Base-by-base conservation (phyloP, 2,113 vertebrate species). In the Xyliphius kryptos region DNA sequence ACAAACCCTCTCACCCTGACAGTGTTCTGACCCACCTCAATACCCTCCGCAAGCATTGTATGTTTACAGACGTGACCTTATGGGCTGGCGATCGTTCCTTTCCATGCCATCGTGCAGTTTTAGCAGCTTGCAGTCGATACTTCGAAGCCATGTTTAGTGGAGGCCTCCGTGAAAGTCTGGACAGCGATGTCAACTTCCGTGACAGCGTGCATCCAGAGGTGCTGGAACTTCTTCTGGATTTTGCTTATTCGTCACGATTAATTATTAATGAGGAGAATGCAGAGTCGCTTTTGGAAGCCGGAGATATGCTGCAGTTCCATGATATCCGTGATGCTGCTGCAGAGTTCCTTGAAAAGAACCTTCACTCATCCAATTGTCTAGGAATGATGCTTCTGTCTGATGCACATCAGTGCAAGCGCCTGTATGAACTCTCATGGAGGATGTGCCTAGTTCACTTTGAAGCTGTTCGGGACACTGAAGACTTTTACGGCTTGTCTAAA, bases 61-160 rank as follows among this genome's bases (percentile, higher is more conserved):
- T 92, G 89, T 97, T 97, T 84, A 97, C 95, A 0, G 95, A 97
- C 0, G 93, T 97, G 74, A 97, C 90, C 0, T 87, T 97, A 2
- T 91, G 91, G 91, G 94, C 94, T 0, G 94, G 95, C 1, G 86
- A 91, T 19, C 91, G 91, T 1, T 89, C 92, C 0, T 97, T 97
- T 74, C 91, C 89, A 0, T 97, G 95, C 76, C 95, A 97, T 65
- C 89, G 95, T 1, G 94, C 89, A 0, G 94, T 97, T 59, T 73
- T 97, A 67, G 95, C 94, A 0, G 95, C 95, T 11, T 95, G 92
- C 76, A 97, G 95, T 74, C 87, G 90, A 37, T 97, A 97, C 74
- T 97, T 97, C 0, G 94, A 97, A 80, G 95, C 95, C 65, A 97
- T 97, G 95, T 97, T 97, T 67, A 93, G 93, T 62, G 92, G 93